These are phyloP conservation scores for Arctocebus calabarensis DNA, from an alignment of 2,797 vertebrate genomes.

Conservation along the genomic window DNA sequence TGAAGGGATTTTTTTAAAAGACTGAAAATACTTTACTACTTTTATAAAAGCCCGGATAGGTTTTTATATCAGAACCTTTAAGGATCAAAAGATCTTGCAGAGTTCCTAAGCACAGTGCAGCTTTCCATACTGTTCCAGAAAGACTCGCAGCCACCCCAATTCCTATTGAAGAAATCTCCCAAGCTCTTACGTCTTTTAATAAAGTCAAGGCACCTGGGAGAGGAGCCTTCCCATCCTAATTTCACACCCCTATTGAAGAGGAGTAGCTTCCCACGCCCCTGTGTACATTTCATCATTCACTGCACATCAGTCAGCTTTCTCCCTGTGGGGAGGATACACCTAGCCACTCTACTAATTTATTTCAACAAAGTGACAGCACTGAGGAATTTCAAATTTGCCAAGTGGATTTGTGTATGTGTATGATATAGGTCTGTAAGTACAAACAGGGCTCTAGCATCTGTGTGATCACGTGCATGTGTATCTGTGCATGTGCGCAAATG, in stretches of 20 bases:
- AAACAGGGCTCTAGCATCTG: neutral
- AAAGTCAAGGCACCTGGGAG: slow-evolving; percentile 84
- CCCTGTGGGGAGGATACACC: slow-evolving; percentile 86
- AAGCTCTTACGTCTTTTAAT: slow-evolving; percentile 88
- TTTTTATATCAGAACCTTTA: slow-evolving; percentile 87
- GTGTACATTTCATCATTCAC: slow-evolving; percentile 84
- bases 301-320: slow-evolving; percentile 84
- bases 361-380: slow-evolving; percentile 53
- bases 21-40: slow-evolving; percentile 86
- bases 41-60: slow-evolving; percentile 84
- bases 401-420: neutral
- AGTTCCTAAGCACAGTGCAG: slow-evolving; percentile 86
- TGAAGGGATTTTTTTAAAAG: slow-evolving; percentile 83
- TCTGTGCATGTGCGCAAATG: neutral
- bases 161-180: slow-evolving; percentile 86
- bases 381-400: slow-evolving; percentile 36
- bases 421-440: neutral
- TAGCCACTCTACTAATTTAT: slow-evolving; percentile 85
- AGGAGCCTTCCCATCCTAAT: slow-evolving; percentile 87
- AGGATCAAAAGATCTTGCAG: slow-evolving; percentile 89
- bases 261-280: slow-evolving; percentile 80
- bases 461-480: neutral
- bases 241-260: slow-evolving; percentile 86
- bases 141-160: slow-evolving; percentile 82
- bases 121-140: slow-evolving; percentile 85